Conservation (phyloP, 1,140 invertebrate genomes). For the Cotesia typhae region DNA sequence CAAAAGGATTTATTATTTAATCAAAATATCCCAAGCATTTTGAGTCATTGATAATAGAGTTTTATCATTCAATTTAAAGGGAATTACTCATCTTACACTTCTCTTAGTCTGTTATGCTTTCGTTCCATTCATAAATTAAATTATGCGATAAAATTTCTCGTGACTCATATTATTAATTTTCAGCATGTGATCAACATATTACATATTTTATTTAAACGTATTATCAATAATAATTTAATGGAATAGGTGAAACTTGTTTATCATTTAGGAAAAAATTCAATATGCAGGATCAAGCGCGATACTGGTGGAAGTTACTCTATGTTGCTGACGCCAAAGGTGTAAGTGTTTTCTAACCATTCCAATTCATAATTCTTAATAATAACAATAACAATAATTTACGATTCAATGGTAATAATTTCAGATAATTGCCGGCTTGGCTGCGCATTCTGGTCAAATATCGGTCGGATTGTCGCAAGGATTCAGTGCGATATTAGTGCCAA, state of each 20-base stretch:
- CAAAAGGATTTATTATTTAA: not conserved
- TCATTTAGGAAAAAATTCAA: not conserved
- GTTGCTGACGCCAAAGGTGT: slow-evolving; percentile 53
- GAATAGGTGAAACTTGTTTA: not conserved
- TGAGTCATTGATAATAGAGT: slow-evolving; percentile 29
- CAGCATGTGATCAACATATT: not conserved
- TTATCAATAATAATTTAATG: not conserved
- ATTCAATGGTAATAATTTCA: slow-evolving; percentile 55
- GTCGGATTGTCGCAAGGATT: slow-evolving; percentile 79
- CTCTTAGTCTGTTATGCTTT: not conserved
- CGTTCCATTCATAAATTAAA: not conserved
- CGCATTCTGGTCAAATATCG: slow-evolving; percentile 77
- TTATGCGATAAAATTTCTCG: slow-evolving; percentile 1
- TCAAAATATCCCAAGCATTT: slow-evolving; percentile 23
- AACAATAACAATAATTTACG: slow-evolving; percentile 32
- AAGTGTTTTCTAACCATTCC: slow-evolving; percentile 42
- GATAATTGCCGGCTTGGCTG: slow-evolving; percentile 74
- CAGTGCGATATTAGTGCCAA: slow-evolving; percentile 77
- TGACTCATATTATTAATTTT: slow-evolving; percentile 1
- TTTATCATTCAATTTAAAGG: slow-evolving; percentile 26
- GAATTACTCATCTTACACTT: slow-evolving; percentile 8
- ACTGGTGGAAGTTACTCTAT: slow-evolving; percentile 56
- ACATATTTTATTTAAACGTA: not conserved
- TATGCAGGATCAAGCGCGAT: slow-evolving; percentile 39
- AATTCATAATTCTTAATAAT: slow-evolving; percentile 13